Conservation (phyloP, 2,113 vertebrate species). For the Pterocles burchelli region DNA sequence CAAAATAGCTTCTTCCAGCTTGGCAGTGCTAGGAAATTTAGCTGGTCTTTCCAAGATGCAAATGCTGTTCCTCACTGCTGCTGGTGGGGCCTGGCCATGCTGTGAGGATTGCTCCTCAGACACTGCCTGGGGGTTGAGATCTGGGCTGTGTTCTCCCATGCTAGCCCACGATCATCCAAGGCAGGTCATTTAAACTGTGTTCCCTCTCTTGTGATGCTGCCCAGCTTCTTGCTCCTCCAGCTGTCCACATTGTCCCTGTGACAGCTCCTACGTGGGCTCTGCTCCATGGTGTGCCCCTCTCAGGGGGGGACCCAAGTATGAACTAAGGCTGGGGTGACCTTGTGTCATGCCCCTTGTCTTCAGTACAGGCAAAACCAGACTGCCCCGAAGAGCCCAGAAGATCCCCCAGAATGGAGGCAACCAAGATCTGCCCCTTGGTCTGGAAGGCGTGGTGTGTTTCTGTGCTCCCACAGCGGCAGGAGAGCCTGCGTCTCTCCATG, state of each 20-base stretch:
- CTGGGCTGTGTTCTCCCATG: rapidly evolving
- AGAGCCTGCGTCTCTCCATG: background rate
- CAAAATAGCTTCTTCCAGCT: background rate
- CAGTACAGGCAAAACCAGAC: background rate
- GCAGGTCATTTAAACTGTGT: background rate
- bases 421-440: background rate
- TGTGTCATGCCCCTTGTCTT: rapidly evolving
- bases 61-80: background rate
- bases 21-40: rapidly evolving
- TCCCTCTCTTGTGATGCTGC: background rate
- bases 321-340: background rate
- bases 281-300: background rate
- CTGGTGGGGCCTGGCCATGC: background rate
- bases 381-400: background rate
- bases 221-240: background rate
- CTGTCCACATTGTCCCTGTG: background rate
- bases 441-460: background rate
- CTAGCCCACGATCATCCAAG: rapidly evolving
- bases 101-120: background rate
- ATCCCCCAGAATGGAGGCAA: rapidly evolving
- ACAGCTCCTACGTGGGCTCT: background rate
- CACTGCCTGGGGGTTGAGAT: background rate
- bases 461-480: background rate
- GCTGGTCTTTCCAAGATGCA: background rate
- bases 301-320: background rate